phyloP scores from a whole-genome alignment of 2,113 vertebrate species.

The Tachuris rubrigastra region DNA sequence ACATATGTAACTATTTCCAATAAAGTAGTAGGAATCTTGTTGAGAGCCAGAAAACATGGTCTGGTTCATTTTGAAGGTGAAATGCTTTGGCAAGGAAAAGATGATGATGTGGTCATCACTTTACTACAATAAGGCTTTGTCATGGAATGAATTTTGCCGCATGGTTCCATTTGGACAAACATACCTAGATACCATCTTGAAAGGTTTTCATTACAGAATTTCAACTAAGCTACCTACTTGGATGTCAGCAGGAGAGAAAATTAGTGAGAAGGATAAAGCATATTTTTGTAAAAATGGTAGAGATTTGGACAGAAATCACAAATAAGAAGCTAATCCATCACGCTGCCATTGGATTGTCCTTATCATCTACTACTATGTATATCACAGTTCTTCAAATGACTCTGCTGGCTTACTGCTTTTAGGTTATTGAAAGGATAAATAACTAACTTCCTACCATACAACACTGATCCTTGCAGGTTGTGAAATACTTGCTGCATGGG shows the following conservation, averaged over 20 bases:
- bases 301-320: background rate
- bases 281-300: background rate
- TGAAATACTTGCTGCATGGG: background rate
- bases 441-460: background rate
- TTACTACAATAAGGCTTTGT: slow-evolving; percentile 70
- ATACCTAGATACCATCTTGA: background rate
- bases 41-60: slow-evolving; percentile 85
- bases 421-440: background rate
- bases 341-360: background rate
- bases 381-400: background rate
- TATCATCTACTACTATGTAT: background rate
- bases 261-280: background rate
- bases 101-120: slow-evolving; percentile 82
- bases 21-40: slow-evolving; percentile 87
- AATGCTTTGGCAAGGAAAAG: slow-evolving; percentile 93
- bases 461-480: background rate
- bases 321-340: background rate
- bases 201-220: background rate
- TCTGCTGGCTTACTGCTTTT: background rate
- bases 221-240: background rate
- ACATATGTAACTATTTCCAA: slow-evolving; percentile 88
- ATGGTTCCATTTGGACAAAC: background rate
- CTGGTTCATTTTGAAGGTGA: slow-evolving; percentile 88
- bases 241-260: background rate
- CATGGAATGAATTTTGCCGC: background rate